phyloP scores from a whole-genome alignment of 92 coral and sea anemone genomes.

The Desmophyllum pertusum region DNA sequence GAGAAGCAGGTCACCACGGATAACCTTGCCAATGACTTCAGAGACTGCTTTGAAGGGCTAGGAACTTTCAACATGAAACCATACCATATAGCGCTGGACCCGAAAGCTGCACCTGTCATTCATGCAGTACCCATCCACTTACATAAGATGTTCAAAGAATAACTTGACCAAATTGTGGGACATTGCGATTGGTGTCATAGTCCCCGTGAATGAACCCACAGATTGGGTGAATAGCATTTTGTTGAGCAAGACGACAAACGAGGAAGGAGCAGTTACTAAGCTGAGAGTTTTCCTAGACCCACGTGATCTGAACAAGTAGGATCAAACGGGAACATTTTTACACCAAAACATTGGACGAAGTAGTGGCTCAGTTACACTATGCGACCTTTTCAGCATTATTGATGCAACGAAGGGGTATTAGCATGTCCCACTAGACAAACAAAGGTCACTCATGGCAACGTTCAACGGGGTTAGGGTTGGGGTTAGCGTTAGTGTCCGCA shows the following conservation, averaged over 20 bases:
- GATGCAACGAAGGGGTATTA: constrained; percentile 68
- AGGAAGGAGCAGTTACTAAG: constrained; percentile 50
- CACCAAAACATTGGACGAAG: constrained; percentile 46
- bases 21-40: too few species aligned
- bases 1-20: too few species aligned
- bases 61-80: constrained; percentile 55
- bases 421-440: constrained; percentile 45
- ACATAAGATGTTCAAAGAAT: not conserved
- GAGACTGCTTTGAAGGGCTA: constrained; percentile 44
- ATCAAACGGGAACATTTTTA: constrained; percentile 53
- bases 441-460: constrained; percentile 57
- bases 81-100: constrained; percentile 52
- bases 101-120: constrained; percentile 53
- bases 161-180: too few species aligned
- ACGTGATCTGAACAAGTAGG: constrained; percentile 34
- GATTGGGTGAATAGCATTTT: constrained; percentile 19
- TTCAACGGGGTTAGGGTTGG: too few species aligned
- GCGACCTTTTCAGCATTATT: constrained; percentile 59
- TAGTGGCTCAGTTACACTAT: constrained; percentile 46
- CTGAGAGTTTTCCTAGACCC: constrained; percentile 56
- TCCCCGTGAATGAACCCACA: constrained; percentile 28
- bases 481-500: too few species aligned
- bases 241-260: constrained; percentile 18
- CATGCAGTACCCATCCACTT: constrained; percentile 51
- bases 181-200: too few species aligned